Base-by-base conservation (phyloP, 2,888 invertebrate genomes). In the Cephus sareptanus region DNA sequence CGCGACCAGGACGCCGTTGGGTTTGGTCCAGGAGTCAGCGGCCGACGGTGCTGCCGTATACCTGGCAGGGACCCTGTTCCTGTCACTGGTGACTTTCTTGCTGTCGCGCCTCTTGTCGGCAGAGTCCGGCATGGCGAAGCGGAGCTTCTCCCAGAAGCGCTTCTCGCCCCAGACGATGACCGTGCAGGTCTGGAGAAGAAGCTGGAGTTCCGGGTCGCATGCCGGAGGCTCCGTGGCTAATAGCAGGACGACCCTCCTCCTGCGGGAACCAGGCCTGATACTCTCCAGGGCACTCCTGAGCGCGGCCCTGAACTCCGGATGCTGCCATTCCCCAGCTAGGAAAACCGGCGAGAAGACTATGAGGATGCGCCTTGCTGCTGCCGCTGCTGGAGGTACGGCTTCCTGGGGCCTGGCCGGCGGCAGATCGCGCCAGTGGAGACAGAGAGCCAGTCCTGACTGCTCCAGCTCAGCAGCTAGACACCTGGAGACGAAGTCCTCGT, bases 141-240 rank as follows among this genome's bases (percentile, higher is more conserved):
- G 93, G 81, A 97, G 93, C 91, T 96, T 96, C 87, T 96, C 96
- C 97, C 97, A 97, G 92, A 97, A 97, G 82, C 96, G 93, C 76
- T 95, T 94, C 89, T 97, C 97, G 83, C 94, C 95, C 94, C 95
- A 96, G 79, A 95, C 94, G 85, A 95, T 93, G 87, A 94, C 94
- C 76, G 94, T 94, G 92, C 95, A 94, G 92, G 95, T 95, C 90
- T 95, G 94, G 70, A 96, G 92, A 79, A 96, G 92, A 86, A 95
- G 94, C 91, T 96, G 95, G 77, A 97, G 92, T 89, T 96, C 96
- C 73, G 95, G 94, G 88, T 96, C 96, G 87, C 96, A 94, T 85
- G 95, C 94, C 70, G 95, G 92, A 69, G 95, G 94, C 84, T 96
- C 95, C 69, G 96, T 94, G 84, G 96, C 95, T 82, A 93, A 89